A percentile compares a stretch with the other conserved stretches of the same genome.
phyloP scores from a whole-genome alignment of 2,888 invertebrate species.

The Cosmorhoe ocellata region DNA sequence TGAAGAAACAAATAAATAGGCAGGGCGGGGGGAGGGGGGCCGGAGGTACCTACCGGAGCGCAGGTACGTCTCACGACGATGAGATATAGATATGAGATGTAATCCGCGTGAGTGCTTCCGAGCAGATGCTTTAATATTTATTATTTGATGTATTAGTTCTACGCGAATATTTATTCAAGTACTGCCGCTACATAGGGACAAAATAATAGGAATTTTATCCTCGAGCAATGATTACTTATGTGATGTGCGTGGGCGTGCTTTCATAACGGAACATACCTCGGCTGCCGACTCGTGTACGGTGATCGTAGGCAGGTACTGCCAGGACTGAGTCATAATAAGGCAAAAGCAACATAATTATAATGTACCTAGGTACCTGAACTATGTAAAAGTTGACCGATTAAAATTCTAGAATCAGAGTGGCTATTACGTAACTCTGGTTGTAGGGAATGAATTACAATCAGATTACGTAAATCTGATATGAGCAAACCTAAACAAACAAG shows the following conservation, averaged over 20 bases:
- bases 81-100: slow-evolving; percentile 53
- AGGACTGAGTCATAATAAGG: no score
- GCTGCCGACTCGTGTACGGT: background rate
- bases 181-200: slow-evolving; percentile 20
- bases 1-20: slow-evolving; percentile 31
- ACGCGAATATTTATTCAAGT: slow-evolving; percentile 39
- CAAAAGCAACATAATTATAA: no score
- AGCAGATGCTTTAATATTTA: slow-evolving; percentile 45
- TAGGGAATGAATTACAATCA: no score
- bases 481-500: no score
- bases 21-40: background rate
- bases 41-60: background rate
- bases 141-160: slow-evolving; percentile 44
- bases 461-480: no score
- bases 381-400: no score
- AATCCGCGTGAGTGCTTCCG: slow-evolving; percentile 51
- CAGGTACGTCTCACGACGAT: slow-evolving; percentile 19
- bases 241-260: background rate
- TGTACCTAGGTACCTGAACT: no score
- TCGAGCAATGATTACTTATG: slow-evolving; percentile 8
- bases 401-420: no score
- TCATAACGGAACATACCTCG: background rate
- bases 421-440: no score
- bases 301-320: no score
- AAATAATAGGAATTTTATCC: slow-evolving; percentile 11